phyloP scores from a whole-genome alignment of 2,113 vertebrate species.

The Tangachromis dhanisi region DNA sequence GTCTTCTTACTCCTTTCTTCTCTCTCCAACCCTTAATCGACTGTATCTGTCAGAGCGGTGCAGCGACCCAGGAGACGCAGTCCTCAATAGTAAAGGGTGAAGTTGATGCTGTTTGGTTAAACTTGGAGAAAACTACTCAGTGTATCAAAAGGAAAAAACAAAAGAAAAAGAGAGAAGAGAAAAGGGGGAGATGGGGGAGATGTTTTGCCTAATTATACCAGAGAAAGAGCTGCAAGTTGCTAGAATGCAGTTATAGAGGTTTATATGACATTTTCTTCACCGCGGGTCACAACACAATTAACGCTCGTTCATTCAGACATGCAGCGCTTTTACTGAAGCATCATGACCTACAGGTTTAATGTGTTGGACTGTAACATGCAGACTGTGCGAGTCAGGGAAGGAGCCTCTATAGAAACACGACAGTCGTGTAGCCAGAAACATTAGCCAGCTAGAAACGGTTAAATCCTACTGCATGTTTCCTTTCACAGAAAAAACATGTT shows the following conservation, averaged over 20 bases:
- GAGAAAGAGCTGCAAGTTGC: neutral
- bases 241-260: neutral
- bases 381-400: neutral
- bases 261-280: neutral
- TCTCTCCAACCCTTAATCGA: neutral
- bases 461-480: neutral
- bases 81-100: fast-evolving
- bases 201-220: neutral
- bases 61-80: neutral
- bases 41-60: neutral
- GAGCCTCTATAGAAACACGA: neutral
- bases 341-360: neutral
- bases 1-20: neutral
- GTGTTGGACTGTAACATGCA: neutral
- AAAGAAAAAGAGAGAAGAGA: neutral
- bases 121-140: neutral
- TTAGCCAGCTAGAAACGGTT: neutral
- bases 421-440: neutral
- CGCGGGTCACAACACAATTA: neutral
- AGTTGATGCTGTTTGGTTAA: neutral
- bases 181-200: neutral
- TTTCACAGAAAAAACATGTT: neutral
- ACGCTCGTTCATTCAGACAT: neutral
- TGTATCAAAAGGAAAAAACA: neutral
- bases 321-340: neutral